Conservation (phyloP, 2,113 vertebrate genomes). For the Scytalopus superciliaris region DNA sequence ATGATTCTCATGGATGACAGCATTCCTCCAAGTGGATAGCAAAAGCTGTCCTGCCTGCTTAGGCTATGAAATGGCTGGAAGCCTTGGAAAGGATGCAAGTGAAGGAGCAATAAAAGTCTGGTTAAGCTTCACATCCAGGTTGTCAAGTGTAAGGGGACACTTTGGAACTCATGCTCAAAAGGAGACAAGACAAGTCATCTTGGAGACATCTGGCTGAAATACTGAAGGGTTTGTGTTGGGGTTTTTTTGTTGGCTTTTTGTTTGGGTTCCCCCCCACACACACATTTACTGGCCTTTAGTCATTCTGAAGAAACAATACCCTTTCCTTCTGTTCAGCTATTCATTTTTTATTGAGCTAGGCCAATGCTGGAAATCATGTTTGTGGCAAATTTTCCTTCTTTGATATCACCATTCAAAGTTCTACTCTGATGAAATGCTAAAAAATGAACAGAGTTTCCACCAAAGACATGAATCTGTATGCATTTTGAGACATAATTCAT, state of each 20-base stretch:
- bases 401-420: neutral
- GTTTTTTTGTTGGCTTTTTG: neutral
- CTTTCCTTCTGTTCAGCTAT: neutral
- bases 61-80: neutral
- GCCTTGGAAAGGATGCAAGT: neutral
- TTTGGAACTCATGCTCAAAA: neutral
- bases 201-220: neutral
- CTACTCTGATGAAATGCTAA: neutral
- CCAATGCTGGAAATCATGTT: neutral
- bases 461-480: neutral
- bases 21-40: neutral
- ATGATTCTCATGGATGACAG: neutral
- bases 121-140: neutral
- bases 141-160: neutral
- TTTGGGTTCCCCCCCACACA: no score
- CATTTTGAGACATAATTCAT: slow-evolving; percentile 1
- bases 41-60: neutral
- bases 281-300: neutral
- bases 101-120: neutral
- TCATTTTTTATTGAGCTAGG: neutral
- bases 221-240: neutral
- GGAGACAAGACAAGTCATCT: neutral
- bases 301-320: neutral
- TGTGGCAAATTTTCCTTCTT: neutral
- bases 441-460: neutral